Evolutionary conservation across 1,140 invertebrate species (phyloP), one percentile per base, ranked within the genome.

Genomic region (Zaprionus ornatus): DNA sequence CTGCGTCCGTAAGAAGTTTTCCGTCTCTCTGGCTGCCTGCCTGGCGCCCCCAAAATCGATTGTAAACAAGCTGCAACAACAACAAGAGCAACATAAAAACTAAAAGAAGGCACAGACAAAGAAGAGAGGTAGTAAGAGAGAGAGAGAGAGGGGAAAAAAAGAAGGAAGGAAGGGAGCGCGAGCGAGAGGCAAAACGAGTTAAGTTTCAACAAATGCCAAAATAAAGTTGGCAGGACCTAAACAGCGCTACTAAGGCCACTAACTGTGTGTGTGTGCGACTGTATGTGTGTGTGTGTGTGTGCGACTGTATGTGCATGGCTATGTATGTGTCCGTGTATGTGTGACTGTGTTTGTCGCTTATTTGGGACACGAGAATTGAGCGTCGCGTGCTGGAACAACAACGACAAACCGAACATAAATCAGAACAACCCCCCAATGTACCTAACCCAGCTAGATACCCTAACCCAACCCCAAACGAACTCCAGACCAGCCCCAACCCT

Each of bases 21-120:
- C 57, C 77, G 67, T 65, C 70, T 68, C 69, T 65, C 66, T 66
- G 81, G 69, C 77, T 83, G 77, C 68, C 85, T 85, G 61, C 79
- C 66, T 91, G 88, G 88, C 88, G 88, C 88, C 88, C 88, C 79
- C 74, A 91, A 91, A 91, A 91, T 91, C 88, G 88, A 91, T 91
- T 91, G 79, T 84, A 90, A 90, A 90, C 81, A 82, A 90, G 80
- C 82, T 50, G 50, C 79, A 84, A 65, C 55, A 78, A 60, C 29
- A 70, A 71, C 66, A 72, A 68, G 21, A 80, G 68, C 64, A 54
- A 67, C 50, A 71, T 27, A 65, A 59, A 56, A 66, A 67, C 70
- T 56, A 64, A 66, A 66, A 56, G 37, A 40, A 50, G 45, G 37
- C 35, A 57, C 37, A 67, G 54, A 25, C 45, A 61, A 32, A 61